These are phyloP conservation scores for Pelobates fuscus DNA, from an alignment of 2,113 vertebrate genomes.

Conservation along the genomic window DNA sequence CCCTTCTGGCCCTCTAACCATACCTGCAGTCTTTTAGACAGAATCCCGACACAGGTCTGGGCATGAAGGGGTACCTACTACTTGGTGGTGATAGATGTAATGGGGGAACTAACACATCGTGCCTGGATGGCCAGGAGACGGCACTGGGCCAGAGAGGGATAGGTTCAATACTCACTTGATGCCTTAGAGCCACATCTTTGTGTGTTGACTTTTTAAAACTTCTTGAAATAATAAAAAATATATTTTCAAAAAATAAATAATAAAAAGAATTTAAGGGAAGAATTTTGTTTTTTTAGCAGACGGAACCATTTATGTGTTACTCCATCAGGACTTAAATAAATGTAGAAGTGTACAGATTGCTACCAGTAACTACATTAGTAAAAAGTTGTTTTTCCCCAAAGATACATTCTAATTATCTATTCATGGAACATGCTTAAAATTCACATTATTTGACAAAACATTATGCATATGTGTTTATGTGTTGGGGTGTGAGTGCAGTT, in stretches of 20 bases:
- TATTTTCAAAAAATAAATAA: constrained; percentile 20
- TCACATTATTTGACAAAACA: not conserved
- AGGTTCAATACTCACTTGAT: no score
- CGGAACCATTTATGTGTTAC: constrained; percentile 41
- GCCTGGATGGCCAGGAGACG: no score
- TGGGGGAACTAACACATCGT: no score
- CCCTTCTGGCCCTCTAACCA: no score
- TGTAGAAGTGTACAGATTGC: constrained; percentile 34
- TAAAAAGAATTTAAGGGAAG: constrained; percentile 30
- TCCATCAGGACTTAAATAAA: constrained; percentile 30
- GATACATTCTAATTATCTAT: constrained; percentile 16
- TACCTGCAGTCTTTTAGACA: no score
- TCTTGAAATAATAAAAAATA: constrained; percentile 13
- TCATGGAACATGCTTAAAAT: constrained; percentile 26
- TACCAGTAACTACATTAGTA: constrained; percentile 19
- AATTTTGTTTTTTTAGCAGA: constrained; percentile 28
- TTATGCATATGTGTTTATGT: not conserved
- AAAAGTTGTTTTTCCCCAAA: constrained; percentile 7
- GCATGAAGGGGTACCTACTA: no score
- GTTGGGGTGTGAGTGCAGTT: no score
- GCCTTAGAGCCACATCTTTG: no score
- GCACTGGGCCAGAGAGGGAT: no score
- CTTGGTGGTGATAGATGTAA: no score
- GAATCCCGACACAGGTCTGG: no score
- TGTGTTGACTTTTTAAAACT: no score